Percentiles rank a stretch among this genome's conserved stretches.
Evolutionary conservation across 2,888 invertebrate species (phyloP).

Genomic region (Caenorhabditis sinica): DNA sequence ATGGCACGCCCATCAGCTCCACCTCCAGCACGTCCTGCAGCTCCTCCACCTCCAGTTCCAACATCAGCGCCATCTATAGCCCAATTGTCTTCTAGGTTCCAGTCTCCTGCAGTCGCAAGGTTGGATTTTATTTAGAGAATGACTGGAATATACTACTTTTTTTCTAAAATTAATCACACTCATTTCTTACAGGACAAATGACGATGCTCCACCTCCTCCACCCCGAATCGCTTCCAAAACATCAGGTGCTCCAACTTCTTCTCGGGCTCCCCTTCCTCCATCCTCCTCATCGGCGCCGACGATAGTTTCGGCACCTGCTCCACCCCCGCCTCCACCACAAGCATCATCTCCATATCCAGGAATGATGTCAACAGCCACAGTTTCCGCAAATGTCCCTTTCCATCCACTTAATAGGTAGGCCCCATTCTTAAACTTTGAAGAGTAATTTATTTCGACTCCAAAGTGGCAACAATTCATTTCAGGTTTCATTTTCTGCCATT

Average conservation of each 20-base stretch:
- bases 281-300: constrained; percentile 40
- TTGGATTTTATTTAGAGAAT: neutral
- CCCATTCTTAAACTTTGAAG: neutral
- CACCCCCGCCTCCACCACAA: constrained; percentile 61
- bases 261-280: constrained; percentile 52
- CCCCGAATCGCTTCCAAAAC: constrained; percentile 67
- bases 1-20: constrained; percentile 71
- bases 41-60: constrained; percentile 70
- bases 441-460: neutral
- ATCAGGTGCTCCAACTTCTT: neutral
- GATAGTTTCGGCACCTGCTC: constrained; percentile 17
- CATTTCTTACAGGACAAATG: constrained; percentile 32
- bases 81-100: constrained; percentile 44
- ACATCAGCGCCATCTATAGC: constrained; percentile 37
- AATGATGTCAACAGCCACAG: constrained; percentile 47
- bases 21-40: constrained; percentile 70
- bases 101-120: constrained; percentile 20
- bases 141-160: too few relatives aligned
- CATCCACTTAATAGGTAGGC: constrained; percentile 54
- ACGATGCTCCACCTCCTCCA: constrained; percentile 72
- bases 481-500: constrained; percentile 74
- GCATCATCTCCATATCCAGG: constrained; percentile 36
- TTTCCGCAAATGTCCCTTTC: constrained; percentile 46
- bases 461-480: constrained; percentile 30
- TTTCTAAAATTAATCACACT: too few relatives aligned